Evolutionary conservation across 2,113 vertebrate genomes (phyloP).

Genomic region (Eptatretus burgeri): DNA sequence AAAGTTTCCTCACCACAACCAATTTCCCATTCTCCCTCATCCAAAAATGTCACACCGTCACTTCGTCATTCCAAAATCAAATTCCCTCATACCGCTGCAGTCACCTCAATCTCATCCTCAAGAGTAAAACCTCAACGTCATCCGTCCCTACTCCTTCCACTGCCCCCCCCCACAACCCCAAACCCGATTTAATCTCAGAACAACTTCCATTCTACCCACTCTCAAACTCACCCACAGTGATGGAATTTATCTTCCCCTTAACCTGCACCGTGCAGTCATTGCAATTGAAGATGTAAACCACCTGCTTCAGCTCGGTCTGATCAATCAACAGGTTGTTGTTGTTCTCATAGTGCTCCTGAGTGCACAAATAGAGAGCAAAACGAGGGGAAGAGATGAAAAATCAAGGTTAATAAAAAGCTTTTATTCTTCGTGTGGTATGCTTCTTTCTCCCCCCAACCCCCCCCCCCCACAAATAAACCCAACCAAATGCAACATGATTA

Average conservation of each 20-base stretch:
- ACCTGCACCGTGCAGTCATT: conserved; percentile 54
- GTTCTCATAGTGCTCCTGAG: conserved; percentile 64
- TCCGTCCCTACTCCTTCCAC: background rate
- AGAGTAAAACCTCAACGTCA: background rate
- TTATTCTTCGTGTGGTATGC: no score
- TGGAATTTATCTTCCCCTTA: conserved; percentile 91
- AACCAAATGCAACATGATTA: no score
- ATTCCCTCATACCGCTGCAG: background rate
- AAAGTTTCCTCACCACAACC: no score
- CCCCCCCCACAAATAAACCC: no score
- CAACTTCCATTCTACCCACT: background rate
- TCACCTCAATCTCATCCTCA: background rate
- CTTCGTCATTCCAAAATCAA: background rate
- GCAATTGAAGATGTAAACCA: conserved; percentile 65
- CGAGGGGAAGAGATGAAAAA: no score
- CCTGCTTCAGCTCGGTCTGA: conserved; percentile 72
- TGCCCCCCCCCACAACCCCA: conserved; percentile 5
- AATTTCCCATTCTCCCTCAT: no score
- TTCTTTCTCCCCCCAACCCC: no score
- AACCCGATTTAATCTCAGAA: background rate
- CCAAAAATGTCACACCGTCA: no score
- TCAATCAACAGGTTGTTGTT: conserved; percentile 46
- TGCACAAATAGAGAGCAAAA: no score
- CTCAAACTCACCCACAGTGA: conserved; percentile 43
- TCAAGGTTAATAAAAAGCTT: no score